phyloP scores from a whole-genome alignment of 2,888 invertebrate species.

The Octodonta nipae region DNA sequence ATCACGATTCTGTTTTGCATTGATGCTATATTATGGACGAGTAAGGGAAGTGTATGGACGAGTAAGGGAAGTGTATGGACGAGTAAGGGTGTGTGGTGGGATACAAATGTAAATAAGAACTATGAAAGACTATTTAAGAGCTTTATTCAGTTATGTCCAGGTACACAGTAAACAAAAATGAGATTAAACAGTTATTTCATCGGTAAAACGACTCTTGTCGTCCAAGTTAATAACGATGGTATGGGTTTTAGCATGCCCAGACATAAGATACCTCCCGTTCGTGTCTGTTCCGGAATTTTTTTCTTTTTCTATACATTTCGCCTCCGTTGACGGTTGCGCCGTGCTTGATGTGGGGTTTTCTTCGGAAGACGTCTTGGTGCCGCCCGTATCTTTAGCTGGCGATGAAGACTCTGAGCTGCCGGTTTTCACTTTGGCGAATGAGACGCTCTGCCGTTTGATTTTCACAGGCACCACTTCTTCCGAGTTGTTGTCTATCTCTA shows the following conservation, averaged over 20 bases:
- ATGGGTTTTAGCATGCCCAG: slow-evolving; percentile 58
- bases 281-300: slow-evolving; percentile 20
- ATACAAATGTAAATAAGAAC: no score
- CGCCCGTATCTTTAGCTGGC: slow-evolving; percentile 5
- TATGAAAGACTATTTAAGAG: no score
- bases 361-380: slow-evolving; percentile 10
- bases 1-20: no score
- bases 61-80: no score
- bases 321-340: slow-evolving; percentile 18
- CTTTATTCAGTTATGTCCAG: slow-evolving; percentile 18
- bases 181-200: slow-evolving; percentile 61
- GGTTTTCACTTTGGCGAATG: slow-evolving; percentile 35
- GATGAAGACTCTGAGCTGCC: slow-evolving; percentile 10
- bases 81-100: no score
- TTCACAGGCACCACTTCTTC: slow-evolving; percentile 21
- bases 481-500: slow-evolving; percentile 8
- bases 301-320: slow-evolving; percentile 8
- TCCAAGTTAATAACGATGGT: slow-evolving; percentile 69
- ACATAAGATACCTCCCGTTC: slow-evolving; percentile 34
- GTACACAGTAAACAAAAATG: slow-evolving; percentile 19
- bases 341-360: slow-evolving; percentile 17
- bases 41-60: no score
- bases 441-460: slow-evolving; percentile 32
- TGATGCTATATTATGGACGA: no score
- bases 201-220: slow-evolving; percentile 67